A percentile compares a stretch with the other conserved stretches of the same genome.
Evolutionary conservation across 1,140 invertebrate species (phyloP).

Genomic region (Latrodectus geometricus): DNA sequence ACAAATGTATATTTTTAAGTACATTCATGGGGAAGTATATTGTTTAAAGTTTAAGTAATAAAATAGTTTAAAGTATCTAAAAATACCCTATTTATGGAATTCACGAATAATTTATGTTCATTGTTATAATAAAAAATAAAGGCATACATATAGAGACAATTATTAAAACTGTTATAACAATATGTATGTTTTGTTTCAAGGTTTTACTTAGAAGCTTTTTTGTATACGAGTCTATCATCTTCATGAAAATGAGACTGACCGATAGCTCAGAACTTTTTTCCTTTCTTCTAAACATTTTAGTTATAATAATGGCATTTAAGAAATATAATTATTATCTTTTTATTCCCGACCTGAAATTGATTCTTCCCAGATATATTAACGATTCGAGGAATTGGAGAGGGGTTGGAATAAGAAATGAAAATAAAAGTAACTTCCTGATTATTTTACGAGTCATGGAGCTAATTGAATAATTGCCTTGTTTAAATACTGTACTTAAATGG

Average conservation of each 20-base stretch:
- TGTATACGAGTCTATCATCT: not conserved
- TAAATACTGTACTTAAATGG: constrained; percentile 54
- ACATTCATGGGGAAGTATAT: too few relatives aligned
- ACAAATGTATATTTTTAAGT: too few relatives aligned
- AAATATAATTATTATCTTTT: not conserved
- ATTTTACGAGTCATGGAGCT: constrained; percentile 42
- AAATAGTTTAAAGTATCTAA: too few relatives aligned
- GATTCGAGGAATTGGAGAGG: not conserved
- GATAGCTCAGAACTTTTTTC: not conserved
- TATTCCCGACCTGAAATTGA: not conserved
- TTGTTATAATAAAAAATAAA: too few relatives aligned
- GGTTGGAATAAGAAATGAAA: constrained; percentile 5
- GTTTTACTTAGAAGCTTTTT: not conserved
- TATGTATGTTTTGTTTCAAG: not conserved
- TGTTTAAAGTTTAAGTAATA: too few relatives aligned
- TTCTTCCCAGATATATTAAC: not conserved
- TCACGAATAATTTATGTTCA: too few relatives aligned
- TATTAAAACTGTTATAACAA: too few relatives aligned
- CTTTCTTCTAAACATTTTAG: not conserved
- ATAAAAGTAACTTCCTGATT: constrained; percentile 35
- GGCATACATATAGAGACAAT: too few relatives aligned
- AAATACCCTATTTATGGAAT: too few relatives aligned
- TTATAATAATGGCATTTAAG: too few relatives aligned
- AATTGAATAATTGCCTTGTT: constrained; percentile 58
- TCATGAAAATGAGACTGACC: not conserved